Base-by-base conservation (phyloP, 2,113 vertebrate species). In the Enhydra lutris region DNA sequence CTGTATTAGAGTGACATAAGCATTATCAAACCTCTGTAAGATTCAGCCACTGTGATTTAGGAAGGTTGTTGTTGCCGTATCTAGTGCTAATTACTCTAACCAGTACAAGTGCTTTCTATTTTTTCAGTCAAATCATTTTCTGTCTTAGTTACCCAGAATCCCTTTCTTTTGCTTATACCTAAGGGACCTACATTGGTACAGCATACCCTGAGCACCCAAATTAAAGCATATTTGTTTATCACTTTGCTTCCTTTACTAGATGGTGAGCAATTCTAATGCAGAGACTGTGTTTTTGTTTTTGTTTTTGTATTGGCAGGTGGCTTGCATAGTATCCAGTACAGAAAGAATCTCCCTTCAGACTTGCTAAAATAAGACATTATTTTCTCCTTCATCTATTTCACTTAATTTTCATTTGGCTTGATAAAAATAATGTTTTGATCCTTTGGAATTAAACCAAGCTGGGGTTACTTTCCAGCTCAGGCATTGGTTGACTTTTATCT, bases 351-450 rank as follows among this genome's bases (percentile, higher is more conserved):
- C 11, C 9, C 24, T 74, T 55, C 85, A 67, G 15, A 6, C 42
- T 82, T n/a, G 1, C 11, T n/a, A 24, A 80, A 67, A 78, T 14
- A 88, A 69, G 21, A 26, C 57, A 65, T 85, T 76, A 21, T 55
- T 73, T 90, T 80, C 20, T 12, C 0, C 8, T 73, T 78, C 14
- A 47, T 39, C 63, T 89, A 36, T 65, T 91, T 91, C 31, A 23
- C 47, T 92, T 73, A 10, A n/a, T 90, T 97, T 81, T 93, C 12
- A 83, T 76, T 74, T 95, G 29, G 1, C 14, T 92, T 84, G 47
- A 63, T 88, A 91, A 65, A 97, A 94, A 90, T 63, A 57, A 74
- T 52, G 10, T 61, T 91, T 94, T 65, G 12, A 83, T 83, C 18
- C 1, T 78, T 67, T 55, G 10, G 3, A 63, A 81, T 84, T 63